Percentiles rank a stretch among this genome's conserved stretches.
phyloP scores from a whole-genome alignment of 2,888 invertebrate genomes.

The Synanthedon tipuliformis region DNA sequence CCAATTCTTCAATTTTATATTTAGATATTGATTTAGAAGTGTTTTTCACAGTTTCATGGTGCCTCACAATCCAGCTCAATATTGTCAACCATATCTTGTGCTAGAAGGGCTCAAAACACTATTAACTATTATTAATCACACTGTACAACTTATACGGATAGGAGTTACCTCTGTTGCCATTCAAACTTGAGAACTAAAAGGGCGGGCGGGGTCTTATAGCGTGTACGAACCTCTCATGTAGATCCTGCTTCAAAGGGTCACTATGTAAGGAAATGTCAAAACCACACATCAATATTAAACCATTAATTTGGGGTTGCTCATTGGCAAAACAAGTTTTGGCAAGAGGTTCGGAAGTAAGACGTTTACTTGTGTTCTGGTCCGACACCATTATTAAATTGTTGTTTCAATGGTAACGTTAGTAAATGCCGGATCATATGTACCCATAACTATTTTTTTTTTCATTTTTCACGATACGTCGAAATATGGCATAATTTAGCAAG shows the following conservation, averaged over 20 bases:
- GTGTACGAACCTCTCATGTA: slow-evolving; percentile 7
- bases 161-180: slow-evolving; percentile 27
- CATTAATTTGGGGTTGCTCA: slow-evolving; percentile 45
- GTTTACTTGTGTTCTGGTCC: not conserved
- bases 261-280: slow-evolving; percentile 54
- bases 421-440: not conserved
- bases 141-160: slow-evolving; percentile 8
- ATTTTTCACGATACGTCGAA: too few species aligned
- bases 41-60: too few species aligned
- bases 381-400: not conserved
- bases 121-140: slow-evolving; percentile 25
- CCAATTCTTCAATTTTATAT: too few species aligned
- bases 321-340: slow-evolving; percentile 25
- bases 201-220: slow-evolving; percentile 12
- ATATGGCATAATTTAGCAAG: too few species aligned
- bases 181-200: slow-evolving; percentile 40
- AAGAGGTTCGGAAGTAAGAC: slow-evolving; percentile 14
- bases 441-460: not conserved
- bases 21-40: too few species aligned
- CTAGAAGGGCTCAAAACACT: slow-evolving; percentile 2
- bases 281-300: slow-evolving; percentile 60
- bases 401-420: not conserved
- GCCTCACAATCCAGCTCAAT: too few species aligned
- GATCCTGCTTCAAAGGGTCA: slow-evolving; percentile 29
- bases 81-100: too few species aligned